Conservation (phyloP, 2,113 vertebrate species). For the Mustela nigripes region DNA sequence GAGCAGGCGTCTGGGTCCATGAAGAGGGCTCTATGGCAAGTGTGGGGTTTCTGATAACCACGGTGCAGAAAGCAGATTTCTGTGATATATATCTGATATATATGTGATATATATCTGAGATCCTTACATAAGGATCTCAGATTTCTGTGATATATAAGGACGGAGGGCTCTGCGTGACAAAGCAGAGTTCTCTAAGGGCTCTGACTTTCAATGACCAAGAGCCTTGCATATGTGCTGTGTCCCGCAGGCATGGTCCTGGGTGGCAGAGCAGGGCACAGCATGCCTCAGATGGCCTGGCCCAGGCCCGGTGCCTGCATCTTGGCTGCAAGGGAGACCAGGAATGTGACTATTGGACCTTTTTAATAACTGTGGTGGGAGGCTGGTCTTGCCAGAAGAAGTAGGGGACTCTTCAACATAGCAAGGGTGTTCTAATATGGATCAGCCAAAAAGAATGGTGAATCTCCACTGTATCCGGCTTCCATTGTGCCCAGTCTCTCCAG, state of each 20-base stretch:
- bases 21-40: not conserved
- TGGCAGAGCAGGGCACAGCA: not conserved
- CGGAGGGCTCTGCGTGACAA: not conserved
- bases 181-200: not conserved
- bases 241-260: accelerated
- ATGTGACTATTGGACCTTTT: not conserved
- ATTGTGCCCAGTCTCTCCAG: not conserved
- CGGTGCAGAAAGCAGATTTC: not conserved
- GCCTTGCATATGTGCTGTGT: not conserved
- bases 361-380: not conserved
- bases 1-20: not conserved
- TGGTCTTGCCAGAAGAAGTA: not conserved
- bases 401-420: not conserved
- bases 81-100: not conserved
- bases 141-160: not conserved
- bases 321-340: not conserved
- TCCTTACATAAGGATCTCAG: not conserved
- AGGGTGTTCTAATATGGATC: not conserved
- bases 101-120: not conserved
- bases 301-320: not conserved
- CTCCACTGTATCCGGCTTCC: not conserved
- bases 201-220: not conserved
- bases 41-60: not conserved
- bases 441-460: not conserved
- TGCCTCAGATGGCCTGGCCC: not conserved